phyloP scores from a whole-genome alignment of 37 sponge, comb jelly and placozoan genomes.

The Spongia lamella region DNA sequence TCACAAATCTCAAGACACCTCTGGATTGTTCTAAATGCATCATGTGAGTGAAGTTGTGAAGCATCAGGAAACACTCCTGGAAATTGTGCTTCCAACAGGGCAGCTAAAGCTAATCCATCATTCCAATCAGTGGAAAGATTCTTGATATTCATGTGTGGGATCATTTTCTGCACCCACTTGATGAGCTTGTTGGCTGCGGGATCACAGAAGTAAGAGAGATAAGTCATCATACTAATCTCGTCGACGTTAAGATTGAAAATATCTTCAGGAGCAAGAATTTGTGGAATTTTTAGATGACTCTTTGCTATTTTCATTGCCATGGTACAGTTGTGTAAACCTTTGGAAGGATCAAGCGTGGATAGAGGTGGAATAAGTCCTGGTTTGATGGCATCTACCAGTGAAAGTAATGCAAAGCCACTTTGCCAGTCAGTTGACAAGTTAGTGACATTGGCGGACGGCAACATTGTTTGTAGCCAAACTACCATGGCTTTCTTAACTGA shows the following conservation, averaged over 20 bases:
- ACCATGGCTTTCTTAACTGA: conserved; percentile 61
- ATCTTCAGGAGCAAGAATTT: conserved; percentile 53
- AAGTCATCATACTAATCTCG: conserved; percentile 84
- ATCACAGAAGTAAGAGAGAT: conserved; percentile 73
- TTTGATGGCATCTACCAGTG: conserved; percentile 66
- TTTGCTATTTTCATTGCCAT: conserved; percentile 65
- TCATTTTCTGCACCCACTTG: conserved; percentile 55
- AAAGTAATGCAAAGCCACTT: conserved; percentile 64
- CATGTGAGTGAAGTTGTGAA: conserved; percentile 17
- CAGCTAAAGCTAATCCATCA: conserved; percentile 62
- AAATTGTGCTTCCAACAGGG: conserved; percentile 48
- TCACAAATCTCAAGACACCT: conserved; percentile 18
- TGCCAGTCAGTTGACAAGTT: conserved; percentile 74
- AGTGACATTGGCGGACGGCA: conserved; percentile 58
- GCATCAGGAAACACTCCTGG: conserved; percentile 53
- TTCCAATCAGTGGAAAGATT: conserved; percentile 76
- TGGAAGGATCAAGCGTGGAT: conserved; percentile 53
- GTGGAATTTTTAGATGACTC: conserved; percentile 71
- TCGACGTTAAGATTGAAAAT: conserved; percentile 56
- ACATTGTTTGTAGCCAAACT: conserved; percentile 61
- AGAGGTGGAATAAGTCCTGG: conserved; percentile 57
- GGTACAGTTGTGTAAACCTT: conserved; percentile 57
- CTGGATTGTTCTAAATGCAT: conserved; percentile 32
- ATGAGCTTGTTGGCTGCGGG: conserved; percentile 50
- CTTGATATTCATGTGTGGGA: conserved; percentile 53